Percentiles rank a stretch among this genome's conserved stretches.
These are phyloP conservation scores for Notarius lentiginosus DNA, from an alignment of 2,113 vertebrate species.

Conservation along the genomic window DNA sequence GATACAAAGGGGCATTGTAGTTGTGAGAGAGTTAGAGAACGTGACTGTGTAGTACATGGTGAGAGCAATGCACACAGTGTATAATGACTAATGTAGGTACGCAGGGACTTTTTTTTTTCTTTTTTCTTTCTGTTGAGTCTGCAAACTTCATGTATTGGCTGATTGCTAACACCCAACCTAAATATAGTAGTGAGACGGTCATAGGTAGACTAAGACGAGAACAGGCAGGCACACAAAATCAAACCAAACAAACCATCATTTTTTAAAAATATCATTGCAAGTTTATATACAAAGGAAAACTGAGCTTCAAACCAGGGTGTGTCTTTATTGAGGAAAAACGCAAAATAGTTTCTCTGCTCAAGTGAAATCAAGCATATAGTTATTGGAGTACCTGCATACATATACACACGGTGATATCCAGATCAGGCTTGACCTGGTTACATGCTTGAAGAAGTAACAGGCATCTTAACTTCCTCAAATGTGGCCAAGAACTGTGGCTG, in stretches of 20 bases:
- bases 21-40: background rate
- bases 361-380: slow-evolving; percentile 14
- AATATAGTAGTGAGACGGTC: background rate
- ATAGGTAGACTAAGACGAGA: background rate
- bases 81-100: background rate
- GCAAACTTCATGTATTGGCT: slow-evolving; percentile 25
- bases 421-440: background rate
- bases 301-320: background rate
- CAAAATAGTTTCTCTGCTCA: background rate
- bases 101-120: background rate
- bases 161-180: background rate
- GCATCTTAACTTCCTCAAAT: slow-evolving; percentile 18
- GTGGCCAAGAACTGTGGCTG: background rate
- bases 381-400: slow-evolving; percentile 30
- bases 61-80: background rate
- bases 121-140: background rate
- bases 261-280: background rate
- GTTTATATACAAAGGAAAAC: background rate
- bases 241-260: background rate
- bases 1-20: background rate
- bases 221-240: background rate
- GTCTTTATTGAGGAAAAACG: background rate
- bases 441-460: slow-evolving; percentile 34
- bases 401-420: slow-evolving; percentile 9
- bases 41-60: background rate